A percentile compares a stretch with the other conserved stretches of the same genome.
Evolutionary conservation across 2,888 invertebrate genomes (phyloP).

Genomic region (Polia nebulosa): DNA sequence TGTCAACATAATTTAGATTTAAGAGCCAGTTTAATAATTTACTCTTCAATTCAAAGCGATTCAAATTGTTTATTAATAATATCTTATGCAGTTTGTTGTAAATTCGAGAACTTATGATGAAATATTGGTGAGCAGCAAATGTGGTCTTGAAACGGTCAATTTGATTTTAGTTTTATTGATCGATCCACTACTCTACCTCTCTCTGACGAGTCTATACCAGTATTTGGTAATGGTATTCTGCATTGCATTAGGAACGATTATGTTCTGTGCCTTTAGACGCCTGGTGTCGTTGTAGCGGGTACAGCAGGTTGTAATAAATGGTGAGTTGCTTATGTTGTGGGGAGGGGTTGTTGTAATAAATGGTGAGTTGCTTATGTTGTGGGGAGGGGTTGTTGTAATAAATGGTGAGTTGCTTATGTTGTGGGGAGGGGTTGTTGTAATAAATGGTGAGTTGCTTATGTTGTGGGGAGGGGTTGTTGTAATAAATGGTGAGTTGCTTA

Average conservation of each 20-base stretch:
- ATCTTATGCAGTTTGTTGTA: no score
- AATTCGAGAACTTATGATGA: no score
- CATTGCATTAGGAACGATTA: neutral
- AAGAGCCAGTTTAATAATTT: no score
- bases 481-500: no score
- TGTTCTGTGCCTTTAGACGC: neutral
- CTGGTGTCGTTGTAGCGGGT: neutral
- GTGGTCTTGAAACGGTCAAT: no score
- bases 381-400: neutral
- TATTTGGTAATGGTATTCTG: no score
- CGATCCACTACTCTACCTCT: neutral
- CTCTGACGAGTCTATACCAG: no score
- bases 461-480: neutral
- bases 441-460: no score
- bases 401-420: neutral
- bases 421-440: neutral
- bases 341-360: neutral
- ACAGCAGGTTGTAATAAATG: neutral
- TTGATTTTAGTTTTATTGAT: neutral
- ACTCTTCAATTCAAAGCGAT: no score
- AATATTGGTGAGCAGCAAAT: no score
- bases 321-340: neutral
- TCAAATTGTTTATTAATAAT: no score
- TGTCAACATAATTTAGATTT: no score
- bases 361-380: neutral